Evolutionary conservation across 2,888 invertebrate genomes (phyloP).

Genomic region (Polyploca ridens): DNA sequence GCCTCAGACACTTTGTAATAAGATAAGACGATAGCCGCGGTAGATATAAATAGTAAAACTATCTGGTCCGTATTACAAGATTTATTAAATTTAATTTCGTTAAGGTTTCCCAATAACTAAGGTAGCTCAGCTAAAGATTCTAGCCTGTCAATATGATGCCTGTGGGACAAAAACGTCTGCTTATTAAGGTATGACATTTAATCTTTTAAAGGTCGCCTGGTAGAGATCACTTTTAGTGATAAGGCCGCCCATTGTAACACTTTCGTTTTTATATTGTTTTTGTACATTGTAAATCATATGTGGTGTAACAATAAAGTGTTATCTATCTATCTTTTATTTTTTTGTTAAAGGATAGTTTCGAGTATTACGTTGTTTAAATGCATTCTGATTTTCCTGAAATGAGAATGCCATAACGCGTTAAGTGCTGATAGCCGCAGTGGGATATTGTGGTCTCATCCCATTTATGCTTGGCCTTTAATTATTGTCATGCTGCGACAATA

Average conservation of each 20-base stretch:
- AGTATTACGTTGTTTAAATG: too few species aligned
- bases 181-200: too few species aligned
- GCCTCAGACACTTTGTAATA: neutral
- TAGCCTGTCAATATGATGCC: neutral
- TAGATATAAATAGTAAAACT: neutral
- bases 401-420: neutral
- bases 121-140: neutral
- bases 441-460: neutral
- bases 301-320: too few species aligned
- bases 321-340: too few species aligned
- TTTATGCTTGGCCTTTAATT: constrained; percentile 2
- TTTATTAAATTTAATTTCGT: neutral
- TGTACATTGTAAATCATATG: too few species aligned
- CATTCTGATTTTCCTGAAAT: constrained; percentile 1
- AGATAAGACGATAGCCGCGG: neutral
- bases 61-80: neutral
- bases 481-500: constrained; percentile 7
- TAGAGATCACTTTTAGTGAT: too few species aligned
- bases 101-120: neutral
- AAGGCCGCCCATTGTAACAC: too few species aligned
- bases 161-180: neutral
- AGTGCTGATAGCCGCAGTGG: neutral
- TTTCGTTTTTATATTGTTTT: too few species aligned
- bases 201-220: too few species aligned
- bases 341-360: too few species aligned